Evolutionary conservation across 2,888 invertebrate genomes (phyloP).

Genomic region (Schizaphis graminum): DNA sequence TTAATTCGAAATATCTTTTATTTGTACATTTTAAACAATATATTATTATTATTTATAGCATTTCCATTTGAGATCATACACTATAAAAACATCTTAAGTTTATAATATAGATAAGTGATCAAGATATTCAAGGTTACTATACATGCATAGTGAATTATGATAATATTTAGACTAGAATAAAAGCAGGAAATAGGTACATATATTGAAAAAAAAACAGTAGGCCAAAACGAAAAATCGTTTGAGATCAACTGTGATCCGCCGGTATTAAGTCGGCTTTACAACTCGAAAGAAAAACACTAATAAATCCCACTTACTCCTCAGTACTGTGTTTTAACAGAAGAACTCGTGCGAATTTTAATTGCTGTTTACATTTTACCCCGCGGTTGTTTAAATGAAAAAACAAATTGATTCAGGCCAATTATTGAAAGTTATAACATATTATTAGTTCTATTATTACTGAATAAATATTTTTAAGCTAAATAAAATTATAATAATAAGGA

Average conservation of each 20-base stretch:
- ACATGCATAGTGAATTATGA: not conserved
- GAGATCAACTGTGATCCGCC: slow-evolving; percentile 64
- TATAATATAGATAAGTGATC: not conserved
- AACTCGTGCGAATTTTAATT: slow-evolving; percentile 59
- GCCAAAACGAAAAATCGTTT: slow-evolving; percentile 58
- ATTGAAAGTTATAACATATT: not conserved
- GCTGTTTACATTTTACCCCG: slow-evolving; percentile 3
- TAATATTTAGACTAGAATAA: not conserved
- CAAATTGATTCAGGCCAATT: not conserved
- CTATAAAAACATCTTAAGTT: not conserved
- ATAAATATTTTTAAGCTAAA: not conserved
- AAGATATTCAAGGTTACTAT: not conserved
- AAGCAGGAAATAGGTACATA: not conserved
- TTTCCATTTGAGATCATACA: not conserved
- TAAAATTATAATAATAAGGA: not conserved
- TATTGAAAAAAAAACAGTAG: slow-evolving; percentile 46
- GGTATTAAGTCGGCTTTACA: slow-evolving; percentile 64
- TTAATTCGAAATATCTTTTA: not conserved
- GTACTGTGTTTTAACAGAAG: slow-evolving; percentile 37
- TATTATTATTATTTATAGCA: not conserved
- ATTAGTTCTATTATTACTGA: not conserved
- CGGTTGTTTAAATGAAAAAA: not conserved
- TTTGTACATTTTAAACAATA: not conserved
- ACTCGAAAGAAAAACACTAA: slow-evolving; percentile 65
- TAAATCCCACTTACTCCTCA: slow-evolving; percentile 62